Conservation (phyloP, 92 coral and sea anemone species). For the Zoanthus gigantus region DNA sequence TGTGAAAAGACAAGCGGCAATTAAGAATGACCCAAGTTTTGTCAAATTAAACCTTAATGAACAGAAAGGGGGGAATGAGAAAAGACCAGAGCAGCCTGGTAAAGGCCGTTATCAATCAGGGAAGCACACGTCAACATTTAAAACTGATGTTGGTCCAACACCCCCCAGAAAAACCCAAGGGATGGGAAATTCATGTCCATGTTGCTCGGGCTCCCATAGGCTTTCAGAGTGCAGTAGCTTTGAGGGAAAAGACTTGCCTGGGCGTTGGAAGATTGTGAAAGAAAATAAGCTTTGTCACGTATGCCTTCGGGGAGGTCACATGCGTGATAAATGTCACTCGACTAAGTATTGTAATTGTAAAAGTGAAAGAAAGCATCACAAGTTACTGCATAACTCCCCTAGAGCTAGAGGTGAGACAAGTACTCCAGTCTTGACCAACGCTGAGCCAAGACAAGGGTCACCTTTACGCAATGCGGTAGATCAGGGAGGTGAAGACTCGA, state of each 20-base stretch:
- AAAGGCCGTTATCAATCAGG: too few relatives aligned
- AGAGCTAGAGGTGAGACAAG: slow-evolving; percentile 2
- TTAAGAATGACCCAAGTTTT: slow-evolving; percentile 26
- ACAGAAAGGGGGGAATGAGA: slow-evolving; percentile 1
- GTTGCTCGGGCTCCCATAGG: slow-evolving; percentile 45
- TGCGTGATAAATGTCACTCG: slow-evolving; percentile 49
- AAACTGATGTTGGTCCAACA: slow-evolving; percentile 33
- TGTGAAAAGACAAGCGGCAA: slow-evolving; percentile 46
- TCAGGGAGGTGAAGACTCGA: slow-evolving; percentile 12
- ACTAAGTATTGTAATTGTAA: slow-evolving; percentile 41
- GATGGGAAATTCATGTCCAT: slow-evolving; percentile 25
- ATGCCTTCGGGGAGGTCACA: slow-evolving; percentile 51
- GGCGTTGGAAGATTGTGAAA: slow-evolving; percentile 63
- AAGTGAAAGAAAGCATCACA: slow-evolving; percentile 57
- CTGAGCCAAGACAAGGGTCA: not conserved
- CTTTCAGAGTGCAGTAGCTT: slow-evolving; percentile 44
- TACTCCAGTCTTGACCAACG: slow-evolving; percentile 8
- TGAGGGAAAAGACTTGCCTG: slow-evolving; percentile 3
- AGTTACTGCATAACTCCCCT: slow-evolving; percentile 49
- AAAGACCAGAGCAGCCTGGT: slow-evolving; percentile 2
- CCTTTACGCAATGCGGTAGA: not conserved
- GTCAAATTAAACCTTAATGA: slow-evolving; percentile 7
- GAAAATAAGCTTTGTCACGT: slow-evolving; percentile 52
- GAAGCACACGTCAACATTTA: slow-evolving; percentile 22
- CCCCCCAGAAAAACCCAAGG: slow-evolving; percentile 1